Evolutionary conservation across 2,797 vertebrate species (phyloP).

Genomic region (Darevskia mixta): DNA sequence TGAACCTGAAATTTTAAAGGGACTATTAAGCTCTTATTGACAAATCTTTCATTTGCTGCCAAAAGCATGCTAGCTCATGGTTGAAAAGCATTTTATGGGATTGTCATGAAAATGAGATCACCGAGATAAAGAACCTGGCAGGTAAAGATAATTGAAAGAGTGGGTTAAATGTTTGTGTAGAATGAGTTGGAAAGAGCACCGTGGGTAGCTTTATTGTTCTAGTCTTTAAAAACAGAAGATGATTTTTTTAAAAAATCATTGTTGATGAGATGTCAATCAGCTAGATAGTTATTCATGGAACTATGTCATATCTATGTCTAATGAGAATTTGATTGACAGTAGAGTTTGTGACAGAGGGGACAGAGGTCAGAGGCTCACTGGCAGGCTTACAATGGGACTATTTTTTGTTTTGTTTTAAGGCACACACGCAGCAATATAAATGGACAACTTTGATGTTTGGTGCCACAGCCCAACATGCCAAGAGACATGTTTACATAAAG

Average conservation of each 20-base stretch:
- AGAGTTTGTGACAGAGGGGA: conserved; percentile 71
- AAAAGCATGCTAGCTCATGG: not conserved
- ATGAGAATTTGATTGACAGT: conserved; percentile 74
- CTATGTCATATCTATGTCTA: conserved; percentile 70
- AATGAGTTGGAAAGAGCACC: not conserved
- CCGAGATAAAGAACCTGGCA: not conserved
- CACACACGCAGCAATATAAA: conserved; percentile 65
- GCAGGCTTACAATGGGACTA: conserved; percentile 74
- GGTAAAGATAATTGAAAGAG: not conserved
- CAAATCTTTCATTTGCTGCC: not conserved
- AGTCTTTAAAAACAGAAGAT: conserved; percentile 44
- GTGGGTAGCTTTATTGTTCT: conserved; percentile 19
- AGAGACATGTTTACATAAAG: conserved; percentile 11
- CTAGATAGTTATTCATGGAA: conserved; percentile 61
- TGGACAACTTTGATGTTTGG: conserved; percentile 3
- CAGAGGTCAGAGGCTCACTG: conserved; percentile 71
- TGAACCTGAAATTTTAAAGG: not conserved
- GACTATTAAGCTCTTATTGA: not conserved
- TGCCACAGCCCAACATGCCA: conserved; percentile 14
- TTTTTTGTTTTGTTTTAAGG: conserved; percentile 49
- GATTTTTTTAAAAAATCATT: conserved; percentile 16
- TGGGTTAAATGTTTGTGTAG: not conserved
- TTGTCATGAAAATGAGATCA: not conserved
- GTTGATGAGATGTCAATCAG: conserved; percentile 70
- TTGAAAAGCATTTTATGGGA: not conserved